A percentile compares a stretch with the other conserved stretches of the same genome.
Evolutionary conservation across 1,140 invertebrate species (phyloP).

Genomic region (Euwallacea similis): DNA sequence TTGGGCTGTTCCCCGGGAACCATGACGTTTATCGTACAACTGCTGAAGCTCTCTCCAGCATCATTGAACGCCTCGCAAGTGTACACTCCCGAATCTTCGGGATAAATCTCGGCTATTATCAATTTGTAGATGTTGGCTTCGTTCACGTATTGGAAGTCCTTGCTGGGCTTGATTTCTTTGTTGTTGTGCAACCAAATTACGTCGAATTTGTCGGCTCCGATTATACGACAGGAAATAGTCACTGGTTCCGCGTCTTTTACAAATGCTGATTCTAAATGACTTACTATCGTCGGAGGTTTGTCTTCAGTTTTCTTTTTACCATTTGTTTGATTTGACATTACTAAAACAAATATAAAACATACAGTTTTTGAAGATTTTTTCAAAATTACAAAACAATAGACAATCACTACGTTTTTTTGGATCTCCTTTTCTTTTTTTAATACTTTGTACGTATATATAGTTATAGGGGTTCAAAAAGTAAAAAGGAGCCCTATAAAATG

Average conservation of each 20-base stretch:
- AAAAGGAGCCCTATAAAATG: no score
- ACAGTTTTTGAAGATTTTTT: neutral
- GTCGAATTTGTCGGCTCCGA: constrained; percentile 86
- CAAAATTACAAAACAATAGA: neutral
- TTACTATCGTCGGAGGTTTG: constrained; percentile 80
- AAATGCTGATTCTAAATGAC: constrained; percentile 75
- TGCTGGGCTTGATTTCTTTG: constrained; percentile 94
- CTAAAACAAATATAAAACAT: constrained; percentile 55
- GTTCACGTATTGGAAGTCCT: constrained; percentile 92
- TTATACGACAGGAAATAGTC: constrained; percentile 81
- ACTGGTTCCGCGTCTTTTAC: constrained; percentile 87
- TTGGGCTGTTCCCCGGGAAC: constrained; percentile 86
- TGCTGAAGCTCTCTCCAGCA: constrained; percentile 89
- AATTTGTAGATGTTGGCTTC: constrained; percentile 90
- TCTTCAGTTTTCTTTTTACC: constrained; percentile 60
- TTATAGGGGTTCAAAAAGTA: no score
- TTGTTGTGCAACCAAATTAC: constrained; percentile 96
- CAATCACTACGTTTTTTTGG: neutral
- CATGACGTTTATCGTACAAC: constrained; percentile 80
- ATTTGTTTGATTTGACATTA: constrained; percentile 61
- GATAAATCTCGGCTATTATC: constrained; percentile 91
- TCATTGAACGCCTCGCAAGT: constrained; percentile 97
- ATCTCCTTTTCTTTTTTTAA: no score
- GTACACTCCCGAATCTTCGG: constrained; percentile 90
- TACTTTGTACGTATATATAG: no score